Evolutionary conservation across 2,113 vertebrate species (phyloP).

Genomic region (Oxyura jamaicensis): DNA sequence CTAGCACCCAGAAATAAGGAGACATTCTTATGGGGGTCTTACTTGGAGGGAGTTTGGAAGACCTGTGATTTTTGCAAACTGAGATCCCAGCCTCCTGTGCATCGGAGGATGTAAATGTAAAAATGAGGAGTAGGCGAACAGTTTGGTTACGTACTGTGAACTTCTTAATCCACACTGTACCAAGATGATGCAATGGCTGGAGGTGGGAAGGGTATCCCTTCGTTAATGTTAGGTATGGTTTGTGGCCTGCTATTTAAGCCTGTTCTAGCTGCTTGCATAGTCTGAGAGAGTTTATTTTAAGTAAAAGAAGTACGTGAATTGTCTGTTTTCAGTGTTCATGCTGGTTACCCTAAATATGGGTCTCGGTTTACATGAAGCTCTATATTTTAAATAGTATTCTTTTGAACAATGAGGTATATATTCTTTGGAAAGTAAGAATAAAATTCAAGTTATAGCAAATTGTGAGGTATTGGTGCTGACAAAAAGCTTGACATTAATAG

Average conservation of each 20-base stretch:
- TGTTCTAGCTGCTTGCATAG: neutral
- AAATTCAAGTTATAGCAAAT: neutral
- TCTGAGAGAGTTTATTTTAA: neutral
- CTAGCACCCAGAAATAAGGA: neutral
- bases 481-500: neutral
- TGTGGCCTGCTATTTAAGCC: neutral
- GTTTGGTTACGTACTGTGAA: neutral
- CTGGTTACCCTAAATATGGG: neutral
- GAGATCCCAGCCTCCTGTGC: neutral
- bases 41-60: neutral
- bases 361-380: neutral
- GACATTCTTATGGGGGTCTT: neutral
- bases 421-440: neutral
- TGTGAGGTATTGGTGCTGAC: neutral
- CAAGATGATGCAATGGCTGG: neutral
- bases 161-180: neutral
- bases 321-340: neutral
- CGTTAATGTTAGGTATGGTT: neutral
- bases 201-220: neutral
- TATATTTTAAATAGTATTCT: neutral
- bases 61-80: neutral
- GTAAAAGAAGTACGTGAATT: neutral
- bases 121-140: neutral
- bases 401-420: neutral
- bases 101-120: neutral